phyloP scores from a whole-genome alignment of 1,140 invertebrate genomes.

The Drosophila lini region DNA sequence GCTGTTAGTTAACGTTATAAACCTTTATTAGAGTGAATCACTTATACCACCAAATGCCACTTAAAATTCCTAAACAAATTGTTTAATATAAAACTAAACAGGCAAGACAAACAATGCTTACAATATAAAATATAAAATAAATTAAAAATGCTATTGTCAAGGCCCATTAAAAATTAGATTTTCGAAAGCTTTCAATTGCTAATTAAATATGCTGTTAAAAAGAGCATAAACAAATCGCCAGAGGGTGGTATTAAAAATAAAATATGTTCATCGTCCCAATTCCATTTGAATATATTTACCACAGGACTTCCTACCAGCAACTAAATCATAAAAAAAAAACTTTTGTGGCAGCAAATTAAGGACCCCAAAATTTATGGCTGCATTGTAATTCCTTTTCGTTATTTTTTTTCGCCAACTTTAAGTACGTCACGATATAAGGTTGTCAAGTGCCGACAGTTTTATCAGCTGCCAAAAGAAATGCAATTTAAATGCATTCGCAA shows the following conservation, averaged over 20 bases:
- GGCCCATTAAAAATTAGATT: not conserved
- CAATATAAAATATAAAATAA: not conserved
- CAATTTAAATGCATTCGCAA: constrained; percentile 56
- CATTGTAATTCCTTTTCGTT: not conserved
- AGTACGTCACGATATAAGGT: constrained; percentile 18
- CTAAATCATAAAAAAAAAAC: constrained; percentile 2
- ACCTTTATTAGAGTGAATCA: no score
- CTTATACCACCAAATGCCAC: not conserved
- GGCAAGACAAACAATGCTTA: no score
- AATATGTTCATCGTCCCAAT: not conserved
- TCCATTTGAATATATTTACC: no score
- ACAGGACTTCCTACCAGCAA: not conserved
- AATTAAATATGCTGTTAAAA: not conserved
- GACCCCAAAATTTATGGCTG: not conserved
- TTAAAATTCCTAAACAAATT: not conserved
- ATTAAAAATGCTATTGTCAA: not conserved
- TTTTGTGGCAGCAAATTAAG: not conserved
- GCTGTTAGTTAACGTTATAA: no score
- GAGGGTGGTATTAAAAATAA: not conserved
- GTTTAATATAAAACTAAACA: not conserved
- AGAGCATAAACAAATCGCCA: not conserved
- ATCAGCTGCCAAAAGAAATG: constrained; percentile 56
- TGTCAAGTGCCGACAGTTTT: constrained; percentile 67
- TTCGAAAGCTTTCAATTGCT: not conserved
- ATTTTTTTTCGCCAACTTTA: constrained; percentile 8